Evolutionary conservation across 2,797 vertebrate species (phyloP), one percentile per base, ranked within the genome.

Genomic region (Myotis vivesi): DNA sequence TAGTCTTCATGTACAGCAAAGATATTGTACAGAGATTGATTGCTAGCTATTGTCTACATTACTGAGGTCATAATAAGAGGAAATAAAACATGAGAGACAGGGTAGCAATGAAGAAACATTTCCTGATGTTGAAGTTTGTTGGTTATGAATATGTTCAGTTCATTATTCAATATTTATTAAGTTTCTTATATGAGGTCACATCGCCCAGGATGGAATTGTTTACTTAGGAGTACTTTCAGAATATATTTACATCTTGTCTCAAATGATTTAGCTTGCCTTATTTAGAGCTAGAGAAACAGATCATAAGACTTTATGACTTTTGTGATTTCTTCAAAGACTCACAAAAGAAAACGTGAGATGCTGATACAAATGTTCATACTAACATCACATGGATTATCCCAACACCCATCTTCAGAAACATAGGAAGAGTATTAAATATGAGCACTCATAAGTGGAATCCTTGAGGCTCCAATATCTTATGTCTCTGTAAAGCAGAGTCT

Each of bases 11-110:
- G 28, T 89, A 93, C 38, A 87, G 76, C 94, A 77, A 69, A 92
- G 87, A 77, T 87, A 89, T 19, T 57, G 81, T 80, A 92, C 69
- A 82, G 82, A 96, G 95, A 97, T 76, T 89, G 57, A 96, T 96
- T 69, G 59, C 33, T 44, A 86, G 77, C 41, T 75, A 33, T 64
- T 92, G 51, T 93, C n/a, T 84, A 23, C 75, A 93, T 89, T 92
- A 69, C 82, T 89, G 80, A 85, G 51, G 81, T 92, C 49, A 51
- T 95, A 95, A 88, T 53, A 89, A 76, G 23, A 92, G 57, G 71
- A 96, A 97, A 80, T 94, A 95, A 94, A 94, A 94, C 49, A 87
- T 46, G 89, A 86, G 82, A 36, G 13, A 64, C 36, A 68, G n/a
- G 77, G n/a, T 77, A 72, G 46, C 33, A 94, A 79, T 38, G 23